These are phyloP conservation scores for Drosophila murphyi DNA, from an alignment of 1,140 invertebrate genomes.

Conservation along the genomic window DNA sequence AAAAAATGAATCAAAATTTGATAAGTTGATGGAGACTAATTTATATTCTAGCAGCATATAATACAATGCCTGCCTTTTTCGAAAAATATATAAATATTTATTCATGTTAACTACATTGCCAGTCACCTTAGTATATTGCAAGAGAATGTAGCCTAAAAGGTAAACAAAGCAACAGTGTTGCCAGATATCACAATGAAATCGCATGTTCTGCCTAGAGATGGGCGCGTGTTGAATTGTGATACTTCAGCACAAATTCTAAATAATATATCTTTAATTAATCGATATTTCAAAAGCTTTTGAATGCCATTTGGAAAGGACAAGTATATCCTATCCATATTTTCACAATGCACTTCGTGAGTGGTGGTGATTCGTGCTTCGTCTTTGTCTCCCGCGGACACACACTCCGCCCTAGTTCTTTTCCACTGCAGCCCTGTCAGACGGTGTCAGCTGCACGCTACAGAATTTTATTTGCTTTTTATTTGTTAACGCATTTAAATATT, in stretches of 20 bases:
- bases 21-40: background rate
- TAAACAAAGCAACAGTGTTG: constrained; percentile 28
- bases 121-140: background rate
- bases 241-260: no score
- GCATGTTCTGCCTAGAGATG: background rate
- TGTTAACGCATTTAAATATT: constrained; percentile 35
- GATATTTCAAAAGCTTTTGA: no score
- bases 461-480: constrained; percentile 41
- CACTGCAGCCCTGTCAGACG: constrained; percentile 34
- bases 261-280: no score
- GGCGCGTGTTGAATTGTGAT: background rate
- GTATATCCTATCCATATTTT: no score
- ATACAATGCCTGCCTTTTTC: constrained; percentile 15
- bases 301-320: no score
- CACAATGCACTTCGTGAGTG: background rate
- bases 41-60: background rate
- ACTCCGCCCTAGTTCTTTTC: constrained; percentile 29
- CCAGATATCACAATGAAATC: background rate
- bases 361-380: background rate
- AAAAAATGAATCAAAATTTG: background rate
- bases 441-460: constrained; percentile 38
- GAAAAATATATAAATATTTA: background rate
- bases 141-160: constrained; percentile 9
- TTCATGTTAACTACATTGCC: background rate
- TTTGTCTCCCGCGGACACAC: background rate